A percentile compares a stretch with the other conserved stretches of the same genome.
Evolutionary conservation across 2,113 vertebrate species (phyloP).

Genomic region (Chlorodrepanis virens): DNA sequence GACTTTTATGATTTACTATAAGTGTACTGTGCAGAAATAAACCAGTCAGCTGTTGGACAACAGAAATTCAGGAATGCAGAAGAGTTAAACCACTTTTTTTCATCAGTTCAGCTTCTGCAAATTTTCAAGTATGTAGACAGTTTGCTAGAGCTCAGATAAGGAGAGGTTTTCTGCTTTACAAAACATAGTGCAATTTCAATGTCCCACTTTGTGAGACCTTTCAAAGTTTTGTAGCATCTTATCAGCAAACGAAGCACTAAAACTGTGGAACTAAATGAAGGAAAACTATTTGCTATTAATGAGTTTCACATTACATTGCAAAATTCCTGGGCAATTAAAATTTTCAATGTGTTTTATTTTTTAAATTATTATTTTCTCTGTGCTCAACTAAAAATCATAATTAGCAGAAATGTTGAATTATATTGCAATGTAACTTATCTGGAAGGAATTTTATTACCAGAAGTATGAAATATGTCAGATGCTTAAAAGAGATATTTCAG

Average conservation of each 20-base stretch:
- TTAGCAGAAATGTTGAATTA: neutral
- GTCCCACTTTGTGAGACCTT: neutral
- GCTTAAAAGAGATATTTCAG: neutral
- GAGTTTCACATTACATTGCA: neutral
- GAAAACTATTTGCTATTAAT: neutral
- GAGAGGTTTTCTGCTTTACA: neutral
- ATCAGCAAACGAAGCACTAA: neutral
- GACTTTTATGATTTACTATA: neutral
- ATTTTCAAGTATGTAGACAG: neutral
- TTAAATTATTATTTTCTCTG: neutral
- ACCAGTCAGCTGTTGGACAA: neutral
- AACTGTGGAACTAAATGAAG: neutral
- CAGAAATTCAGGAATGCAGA: neutral
- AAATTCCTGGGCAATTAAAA: neutral
- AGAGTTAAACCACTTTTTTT: neutral
- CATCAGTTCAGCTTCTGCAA: neutral
- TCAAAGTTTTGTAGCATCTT: neutral
- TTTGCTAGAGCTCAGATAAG: neutral
- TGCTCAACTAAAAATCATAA: neutral
- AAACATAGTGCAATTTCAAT: neutral
- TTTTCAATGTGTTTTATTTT: neutral
- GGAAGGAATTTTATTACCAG: neutral
- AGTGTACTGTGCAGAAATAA: neutral
- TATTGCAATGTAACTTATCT: neutral
- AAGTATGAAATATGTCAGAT: neutral